Evolutionary conservation across 2,113 vertebrate species (phyloP).

Genomic region (Sinocyclocheilus grahami): DNA sequence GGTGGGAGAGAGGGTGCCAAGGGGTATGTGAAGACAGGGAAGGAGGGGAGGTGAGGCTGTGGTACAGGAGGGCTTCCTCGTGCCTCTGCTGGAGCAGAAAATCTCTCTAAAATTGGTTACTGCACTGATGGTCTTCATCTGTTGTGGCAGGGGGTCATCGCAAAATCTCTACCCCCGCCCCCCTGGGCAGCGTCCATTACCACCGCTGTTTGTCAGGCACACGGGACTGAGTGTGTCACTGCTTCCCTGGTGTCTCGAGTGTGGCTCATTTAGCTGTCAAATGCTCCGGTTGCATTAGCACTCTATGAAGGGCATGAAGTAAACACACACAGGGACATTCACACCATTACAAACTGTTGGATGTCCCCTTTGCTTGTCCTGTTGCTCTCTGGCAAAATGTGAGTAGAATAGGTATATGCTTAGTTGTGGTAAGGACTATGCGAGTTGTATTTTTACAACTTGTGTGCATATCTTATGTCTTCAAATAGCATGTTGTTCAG

Average conservation of each 20-base stretch:
- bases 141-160: constrained; percentile 59
- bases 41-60: constrained; percentile 17
- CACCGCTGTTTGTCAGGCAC: constrained; percentile 49
- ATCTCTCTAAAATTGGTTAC: constrained; percentile 82
- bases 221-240: constrained; percentile 36
- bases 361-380: background rate
- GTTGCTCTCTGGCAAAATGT: background rate
- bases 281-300: constrained; percentile 72
- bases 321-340: constrained; percentile 44
- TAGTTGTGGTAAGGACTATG: background rate
- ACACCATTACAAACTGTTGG: constrained; percentile 26
- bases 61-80: constrained; percentile 73
- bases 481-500: background rate
- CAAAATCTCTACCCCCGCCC: constrained; percentile 49
- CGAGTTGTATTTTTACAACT: background rate
- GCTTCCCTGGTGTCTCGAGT: constrained; percentile 18
- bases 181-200: constrained; percentile 68
- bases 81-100: constrained; percentile 82
- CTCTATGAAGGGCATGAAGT: constrained; percentile 66
- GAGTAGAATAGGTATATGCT: background rate
- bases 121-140: constrained; percentile 77
- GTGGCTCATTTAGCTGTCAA: constrained; percentile 61
- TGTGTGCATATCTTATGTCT: background rate
- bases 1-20: constrained; percentile 25
- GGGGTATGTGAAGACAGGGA: background rate